These are phyloP conservation scores for Axinella damicornis DNA, from an alignment of 37 sponge, comb jelly and placozoan species.

Conservation along the genomic window DNA sequence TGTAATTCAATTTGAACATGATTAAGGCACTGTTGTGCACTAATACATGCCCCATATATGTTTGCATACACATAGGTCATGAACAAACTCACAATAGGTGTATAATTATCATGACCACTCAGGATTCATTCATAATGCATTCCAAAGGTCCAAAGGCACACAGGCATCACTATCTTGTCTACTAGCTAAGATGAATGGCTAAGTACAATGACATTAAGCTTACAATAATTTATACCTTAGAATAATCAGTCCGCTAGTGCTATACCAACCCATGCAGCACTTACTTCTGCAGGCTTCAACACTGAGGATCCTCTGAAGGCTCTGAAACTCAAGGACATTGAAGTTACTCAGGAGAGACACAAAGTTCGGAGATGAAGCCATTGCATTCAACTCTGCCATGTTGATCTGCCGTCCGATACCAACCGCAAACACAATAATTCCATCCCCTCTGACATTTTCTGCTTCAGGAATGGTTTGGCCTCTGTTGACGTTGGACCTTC, in stretches of 20 bases:
- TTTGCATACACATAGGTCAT: too few species aligned
- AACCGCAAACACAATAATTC: conserved; percentile 47
- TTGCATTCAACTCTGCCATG: conserved; percentile 29
- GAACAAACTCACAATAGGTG: too few species aligned
- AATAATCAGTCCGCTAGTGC: too few species aligned
- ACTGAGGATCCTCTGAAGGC: conserved; percentile 34
- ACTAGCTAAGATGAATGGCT: neutral
- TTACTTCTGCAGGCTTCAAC: conserved; percentile 56
- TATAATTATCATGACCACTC: too few species aligned
- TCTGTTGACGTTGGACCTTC: conserved; percentile 45
- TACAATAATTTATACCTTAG: neutral
- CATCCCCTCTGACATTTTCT: neutral
- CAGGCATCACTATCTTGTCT: too few species aligned
- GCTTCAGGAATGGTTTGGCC: conserved; percentile 34
- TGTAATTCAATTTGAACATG: too few species aligned
- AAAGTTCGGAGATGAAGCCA: conserved; percentile 35
- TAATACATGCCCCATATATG: too few species aligned
- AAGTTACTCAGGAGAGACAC: conserved; percentile 27
- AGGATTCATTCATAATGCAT: too few species aligned
- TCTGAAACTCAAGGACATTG: conserved; percentile 14
- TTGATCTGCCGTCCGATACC: conserved; percentile 30
- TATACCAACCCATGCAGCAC: neutral
- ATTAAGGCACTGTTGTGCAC: too few species aligned
- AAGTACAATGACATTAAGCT: neutral
- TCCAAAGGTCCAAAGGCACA: too few species aligned